Evolutionary conservation across 2,888 invertebrate genomes (phyloP).

Genomic region (Eupeodes latifasciatus): DNA sequence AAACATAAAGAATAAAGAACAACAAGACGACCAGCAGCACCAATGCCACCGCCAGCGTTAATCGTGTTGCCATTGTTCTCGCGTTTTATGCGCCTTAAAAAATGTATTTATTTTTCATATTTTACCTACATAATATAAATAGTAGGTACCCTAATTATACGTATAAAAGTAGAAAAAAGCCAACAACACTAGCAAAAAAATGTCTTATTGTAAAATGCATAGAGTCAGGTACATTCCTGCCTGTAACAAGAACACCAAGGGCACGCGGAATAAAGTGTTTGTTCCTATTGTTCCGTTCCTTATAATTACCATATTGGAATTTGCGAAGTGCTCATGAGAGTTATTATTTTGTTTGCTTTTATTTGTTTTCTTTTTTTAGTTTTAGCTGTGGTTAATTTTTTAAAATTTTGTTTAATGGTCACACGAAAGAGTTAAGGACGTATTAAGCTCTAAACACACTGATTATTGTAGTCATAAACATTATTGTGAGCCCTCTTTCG

Average conservation of each 20-base stretch:
- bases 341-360: slow-evolving; percentile 38
- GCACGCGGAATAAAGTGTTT: slow-evolving; percentile 40
- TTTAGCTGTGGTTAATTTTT: slow-evolving; percentile 14
- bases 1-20: slow-evolving; percentile 51
- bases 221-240: background rate
- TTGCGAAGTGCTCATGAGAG: slow-evolving; percentile 72
- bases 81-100: slow-evolving; percentile 30
- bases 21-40: background rate
- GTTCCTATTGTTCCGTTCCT: slow-evolving; percentile 30
- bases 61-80: slow-evolving; percentile 2
- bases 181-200: slow-evolving; percentile 14
- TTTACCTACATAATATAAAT: background rate
- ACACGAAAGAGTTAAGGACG: slow-evolving; percentile 49
- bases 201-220: slow-evolving; percentile 32
- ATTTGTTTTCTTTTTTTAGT: background rate
- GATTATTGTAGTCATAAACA: slow-evolving; percentile 48
- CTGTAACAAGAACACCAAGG: slow-evolving; percentile 28
- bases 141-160: slow-evolving; percentile 60
- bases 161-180: slow-evolving; percentile 30
- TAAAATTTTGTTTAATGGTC: slow-evolving; percentile 44
- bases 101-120: slow-evolving; percentile 51
- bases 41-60: background rate
- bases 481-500: slow-evolving; percentile 50
- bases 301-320: slow-evolving; percentile 76
- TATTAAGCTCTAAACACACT: slow-evolving; percentile 20